A percentile compares a stretch with the other conserved stretches of the same genome.
Evolutionary conservation across 2,113 vertebrate genomes (phyloP).

Genomic region (Tachuris rubrigastra): DNA sequence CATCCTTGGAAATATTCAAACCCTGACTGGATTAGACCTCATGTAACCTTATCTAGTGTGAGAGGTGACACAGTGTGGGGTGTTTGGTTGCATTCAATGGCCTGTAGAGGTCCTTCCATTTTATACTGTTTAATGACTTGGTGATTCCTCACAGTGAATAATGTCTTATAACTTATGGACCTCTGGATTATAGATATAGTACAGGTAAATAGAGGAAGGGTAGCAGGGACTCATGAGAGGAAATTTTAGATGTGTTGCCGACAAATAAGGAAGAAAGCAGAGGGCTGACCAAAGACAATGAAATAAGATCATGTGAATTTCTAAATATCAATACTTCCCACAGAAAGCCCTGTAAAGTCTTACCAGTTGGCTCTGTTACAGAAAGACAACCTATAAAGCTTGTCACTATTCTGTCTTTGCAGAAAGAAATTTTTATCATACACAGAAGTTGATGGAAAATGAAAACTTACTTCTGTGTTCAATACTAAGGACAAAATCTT

Average conservation of each 20-base stretch:
- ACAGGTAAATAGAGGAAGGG: neutral
- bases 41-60: neutral
- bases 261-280: neutral
- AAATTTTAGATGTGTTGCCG: neutral
- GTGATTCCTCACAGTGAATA: neutral
- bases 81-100: neutral
- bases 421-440: neutral
- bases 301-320: neutral
- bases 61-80: neutral
- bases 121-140: neutral
- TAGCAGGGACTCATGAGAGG: neutral
- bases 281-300: neutral
- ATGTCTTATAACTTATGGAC: neutral
- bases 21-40: neutral
- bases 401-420: neutral
- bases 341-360: neutral
- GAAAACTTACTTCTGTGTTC: neutral
- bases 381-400: neutral
- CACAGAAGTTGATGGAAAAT: neutral
- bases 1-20: neutral
- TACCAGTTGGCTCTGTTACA: neutral
- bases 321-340: neutral
- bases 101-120: slow-evolving; percentile 12
- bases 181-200: neutral
- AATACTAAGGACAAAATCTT: neutral